phyloP scores from a whole-genome alignment of 2,888 invertebrate species.

The Harpalus rubripes region DNA sequence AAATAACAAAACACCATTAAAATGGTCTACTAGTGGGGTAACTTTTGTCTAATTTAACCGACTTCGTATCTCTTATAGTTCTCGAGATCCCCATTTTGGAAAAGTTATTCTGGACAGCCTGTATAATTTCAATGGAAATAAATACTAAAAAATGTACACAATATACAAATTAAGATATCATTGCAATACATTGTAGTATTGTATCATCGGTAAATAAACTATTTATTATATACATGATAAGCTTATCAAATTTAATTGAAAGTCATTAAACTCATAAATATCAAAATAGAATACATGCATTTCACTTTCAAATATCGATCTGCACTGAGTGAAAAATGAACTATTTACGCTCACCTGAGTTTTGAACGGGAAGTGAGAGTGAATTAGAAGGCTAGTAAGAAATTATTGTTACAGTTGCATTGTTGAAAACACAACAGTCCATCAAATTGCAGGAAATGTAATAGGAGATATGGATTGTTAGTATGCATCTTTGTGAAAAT shows the following conservation, averaged over 20 bases:
- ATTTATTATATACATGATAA: conserved; percentile 15
- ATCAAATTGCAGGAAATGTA: conserved; percentile 39
- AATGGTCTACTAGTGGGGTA: no score
- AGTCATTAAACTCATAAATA: conserved; percentile 46
- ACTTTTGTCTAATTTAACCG: no score
- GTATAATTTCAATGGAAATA: no score
- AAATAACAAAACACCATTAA: no score
- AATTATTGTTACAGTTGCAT: conserved; percentile 49
- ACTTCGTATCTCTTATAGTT: no score
- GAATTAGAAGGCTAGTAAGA: conserved; percentile 26
- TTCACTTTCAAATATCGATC: conserved; percentile 32
- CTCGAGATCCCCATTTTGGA: no score
- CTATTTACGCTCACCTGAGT: conserved; percentile 25
- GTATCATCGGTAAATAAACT: conserved; percentile 3
- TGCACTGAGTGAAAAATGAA: conserved; percentile 24
- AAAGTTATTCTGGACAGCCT: no score
- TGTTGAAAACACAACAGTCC: conserved; percentile 39
- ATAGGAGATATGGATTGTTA: conserved; percentile 44
- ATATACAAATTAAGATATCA: no score
- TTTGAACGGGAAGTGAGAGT: conserved; percentile 41
- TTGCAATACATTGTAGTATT: background rate
- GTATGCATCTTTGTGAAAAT: conserved; percentile 13
- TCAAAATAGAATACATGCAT: conserved; percentile 14
- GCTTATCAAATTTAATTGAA: conserved; percentile 15
- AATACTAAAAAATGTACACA: no score